Evolutionary conservation across 2,797 vertebrate species (phyloP), one percentile per base, ranked within the genome.

Genomic region (Danio aesculapii): DNA sequence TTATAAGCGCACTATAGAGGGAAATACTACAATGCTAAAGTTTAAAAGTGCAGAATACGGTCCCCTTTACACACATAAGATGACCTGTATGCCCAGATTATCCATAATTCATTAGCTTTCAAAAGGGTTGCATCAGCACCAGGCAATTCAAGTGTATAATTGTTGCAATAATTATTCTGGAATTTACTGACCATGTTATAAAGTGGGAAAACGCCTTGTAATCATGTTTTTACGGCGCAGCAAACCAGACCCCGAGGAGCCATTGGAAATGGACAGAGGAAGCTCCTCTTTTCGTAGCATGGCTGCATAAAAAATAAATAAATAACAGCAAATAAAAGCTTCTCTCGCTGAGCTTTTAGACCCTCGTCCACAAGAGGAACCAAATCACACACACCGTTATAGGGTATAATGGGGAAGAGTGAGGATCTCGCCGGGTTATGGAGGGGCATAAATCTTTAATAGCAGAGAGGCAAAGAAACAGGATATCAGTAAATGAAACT

Each of bases 401-500:
- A 46, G 80, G 49, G 66, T 55, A 47, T 82, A 82, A 82, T 76
- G 50, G 73, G 66, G 14, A 58, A 53, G 75, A 75, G 63, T 75
- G 55, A 68, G 46, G 47, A 70, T 76, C 47, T 75, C 8, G 49
- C 39, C 30, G 16, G 19, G 57, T 53, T 62, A 55, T 76, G 49
- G 67, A 70, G 16, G 57, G 21, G 49, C 57, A 71, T 82, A 62
- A 77, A 82, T 82, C 73, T 82, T 82, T 82, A 82, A 82, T 82
- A 79, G 77, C 67, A 21, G 21, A 79, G 74, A 47, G 62, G 59
- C 12, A 44, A 44, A 62, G 80, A 75, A 82, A 76, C 58, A 71
- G 81, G 58, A 71, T 69, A 82, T 82, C 74, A 71, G 81, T 50
- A 82, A 82, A 76, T 77, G 43, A 82, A 82, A 71, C 74, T 55